phyloP scores from a whole-genome alignment of 2,888 invertebrate genomes.

The Laspeyria flexula region DNA sequence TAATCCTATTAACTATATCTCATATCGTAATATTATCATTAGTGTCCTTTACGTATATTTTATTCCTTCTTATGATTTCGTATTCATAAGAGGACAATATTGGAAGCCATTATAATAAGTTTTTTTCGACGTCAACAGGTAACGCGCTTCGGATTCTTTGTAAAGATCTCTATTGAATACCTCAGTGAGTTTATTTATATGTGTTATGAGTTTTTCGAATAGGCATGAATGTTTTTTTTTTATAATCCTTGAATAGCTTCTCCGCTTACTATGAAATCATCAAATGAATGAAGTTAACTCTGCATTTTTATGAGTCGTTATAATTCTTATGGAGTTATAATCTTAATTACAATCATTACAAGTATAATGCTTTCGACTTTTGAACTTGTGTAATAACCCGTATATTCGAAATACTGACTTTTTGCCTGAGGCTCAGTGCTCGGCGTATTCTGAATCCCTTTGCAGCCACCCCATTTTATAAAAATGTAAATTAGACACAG shows the following conservation, averaged over 20 bases:
- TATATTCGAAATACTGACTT: constrained; percentile 3
- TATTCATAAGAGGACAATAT: constrained; percentile 20
- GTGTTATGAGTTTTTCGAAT: constrained; percentile 23
- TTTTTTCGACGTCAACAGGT: constrained; percentile 11
- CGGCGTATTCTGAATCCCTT: neutral
- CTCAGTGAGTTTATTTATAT: constrained; percentile 4
- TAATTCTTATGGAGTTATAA: constrained; percentile 28
- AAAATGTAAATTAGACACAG: neutral
- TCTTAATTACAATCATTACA: constrained; percentile 24
- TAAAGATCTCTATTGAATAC: constrained; percentile 10
- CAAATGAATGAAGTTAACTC: constrained; percentile 21
- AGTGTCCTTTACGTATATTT: constrained; percentile 16
- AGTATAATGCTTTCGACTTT: constrained; percentile 20
- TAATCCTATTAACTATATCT: constrained; percentile 20
- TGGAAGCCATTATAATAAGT: constrained; percentile 16
- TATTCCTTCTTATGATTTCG: constrained; percentile 21
- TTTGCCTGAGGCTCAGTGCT: neutral
- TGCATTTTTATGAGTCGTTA: constrained; percentile 26
- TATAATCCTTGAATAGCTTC: constrained; percentile 14
- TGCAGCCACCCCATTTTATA: neutral
- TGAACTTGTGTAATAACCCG: constrained; percentile 13
- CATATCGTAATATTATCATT: constrained; percentile 36
- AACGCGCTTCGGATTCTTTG: constrained; percentile 18
- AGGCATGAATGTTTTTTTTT: neutral
- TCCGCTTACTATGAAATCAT: constrained; percentile 21